phyloP scores from a whole-genome alignment of 2,797 vertebrate genomes.

The Lutjanus argentimaculatus region DNA sequence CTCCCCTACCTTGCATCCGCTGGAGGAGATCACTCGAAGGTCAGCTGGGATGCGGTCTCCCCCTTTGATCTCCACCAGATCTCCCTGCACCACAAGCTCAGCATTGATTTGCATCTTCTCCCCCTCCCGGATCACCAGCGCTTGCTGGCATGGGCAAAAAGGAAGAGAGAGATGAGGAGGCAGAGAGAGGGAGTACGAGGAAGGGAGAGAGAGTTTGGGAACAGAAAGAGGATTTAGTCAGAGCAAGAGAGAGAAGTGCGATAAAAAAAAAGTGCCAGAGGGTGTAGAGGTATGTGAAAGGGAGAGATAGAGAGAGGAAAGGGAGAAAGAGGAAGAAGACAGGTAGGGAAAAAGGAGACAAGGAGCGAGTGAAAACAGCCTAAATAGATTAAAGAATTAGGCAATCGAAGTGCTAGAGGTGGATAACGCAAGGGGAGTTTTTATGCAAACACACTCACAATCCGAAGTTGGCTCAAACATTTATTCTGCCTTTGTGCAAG shows the following conservation, averaged over 20 bases:
- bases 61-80: slow-evolving; percentile 96
- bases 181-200: slow-evolving; percentile 21
- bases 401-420: slow-evolving; percentile 69
- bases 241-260: slow-evolving; percentile 34
- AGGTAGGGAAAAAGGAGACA: slow-evolving; percentile 50
- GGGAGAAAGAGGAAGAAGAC: slow-evolving; percentile 24
- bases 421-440: slow-evolving; percentile 69
- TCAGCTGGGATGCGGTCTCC: slow-evolving; percentile 95
- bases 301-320: slow-evolving; percentile 28
- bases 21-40: slow-evolving; percentile 91
- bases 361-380: slow-evolving; percentile 45
- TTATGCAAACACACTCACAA: slow-evolving; percentile 76
- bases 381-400: slow-evolving; percentile 81
- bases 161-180: slow-evolving; percentile 1
- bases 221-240: slow-evolving; percentile 63
- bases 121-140: slow-evolving; percentile 94
- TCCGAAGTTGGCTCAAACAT: slow-evolving; percentile 75
- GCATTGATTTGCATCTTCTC: slow-evolving; percentile 95
- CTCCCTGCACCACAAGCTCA: slow-evolving; percentile 92
- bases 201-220: slow-evolving; percentile 27
- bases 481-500: slow-evolving; percentile 74
- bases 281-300: slow-evolving; percentile 54
- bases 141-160: slow-evolving; percentile 88
- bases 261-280: slow-evolving; percentile 42
- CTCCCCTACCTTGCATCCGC: slow-evolving; percentile 91